A percentile compares a stretch with the other conserved stretches of the same genome.
phyloP scores from a whole-genome alignment of 1,140 invertebrate genomes.

The Lordiphosa collinella region DNA sequence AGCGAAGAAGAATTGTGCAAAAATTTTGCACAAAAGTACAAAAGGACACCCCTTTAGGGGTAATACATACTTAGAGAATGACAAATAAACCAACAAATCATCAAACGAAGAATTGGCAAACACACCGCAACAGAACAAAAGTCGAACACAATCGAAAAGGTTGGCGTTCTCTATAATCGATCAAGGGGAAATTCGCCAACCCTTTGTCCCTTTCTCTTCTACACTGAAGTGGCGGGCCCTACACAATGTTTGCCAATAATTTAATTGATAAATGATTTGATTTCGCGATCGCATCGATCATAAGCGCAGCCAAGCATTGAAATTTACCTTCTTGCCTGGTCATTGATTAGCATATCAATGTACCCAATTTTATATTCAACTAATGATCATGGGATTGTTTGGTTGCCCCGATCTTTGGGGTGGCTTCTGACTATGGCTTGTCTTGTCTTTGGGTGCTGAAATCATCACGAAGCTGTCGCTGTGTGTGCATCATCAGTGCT shows the following conservation, averaged over 20 bases:
- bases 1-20: conserved; percentile 29
- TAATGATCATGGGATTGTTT: conserved; percentile 72
- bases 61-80: background rate
- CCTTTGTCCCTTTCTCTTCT: conserved; percentile 6
- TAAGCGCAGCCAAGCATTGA: conserved; percentile 28
- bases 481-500: conserved; percentile 58
- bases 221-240: conserved; percentile 32
- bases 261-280: conserved; percentile 79
- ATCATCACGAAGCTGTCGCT: conserved; percentile 58
- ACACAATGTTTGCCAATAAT: conserved; percentile 79
- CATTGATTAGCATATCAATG: conserved; percentile 74
- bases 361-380: conserved; percentile 53
- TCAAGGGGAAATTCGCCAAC: conserved; percentile 45
- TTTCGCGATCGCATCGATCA: conserved; percentile 65
- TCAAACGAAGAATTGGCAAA: conserved; percentile 62
- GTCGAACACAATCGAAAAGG: conserved; percentile 1
- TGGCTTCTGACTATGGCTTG: conserved; percentile 29
- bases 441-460: conserved; percentile 66
- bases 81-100: conserved; percentile 73
- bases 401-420: conserved; percentile 35
- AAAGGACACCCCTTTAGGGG: conserved; percentile 9
- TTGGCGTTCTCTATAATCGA: conserved; percentile 59
- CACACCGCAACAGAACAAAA: conserved; percentile 54
- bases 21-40: conserved; percentile 25
- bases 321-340: conserved; percentile 13